These are phyloP conservation scores for Stegodyphus mimosarum DNA, from an alignment of 1,140 invertebrate genomes.

Conservation along the genomic window DNA sequence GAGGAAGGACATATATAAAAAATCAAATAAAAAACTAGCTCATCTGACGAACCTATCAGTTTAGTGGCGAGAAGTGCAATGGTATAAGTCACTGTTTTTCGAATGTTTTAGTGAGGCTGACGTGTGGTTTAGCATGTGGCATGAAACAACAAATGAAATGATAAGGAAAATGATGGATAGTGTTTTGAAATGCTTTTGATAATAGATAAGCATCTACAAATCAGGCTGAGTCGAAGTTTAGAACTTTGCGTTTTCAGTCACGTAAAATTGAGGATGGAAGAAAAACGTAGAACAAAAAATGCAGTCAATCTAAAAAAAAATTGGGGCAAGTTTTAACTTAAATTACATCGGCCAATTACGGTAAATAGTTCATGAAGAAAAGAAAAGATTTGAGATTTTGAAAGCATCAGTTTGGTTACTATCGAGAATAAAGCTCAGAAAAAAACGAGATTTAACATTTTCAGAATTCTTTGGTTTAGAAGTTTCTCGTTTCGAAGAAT, in stretches of 20 bases:
- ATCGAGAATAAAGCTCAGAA: too few species aligned
- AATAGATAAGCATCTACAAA: neutral
- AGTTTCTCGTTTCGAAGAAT: too few species aligned
- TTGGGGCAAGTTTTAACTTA: too few species aligned
- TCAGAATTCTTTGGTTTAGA: too few species aligned
- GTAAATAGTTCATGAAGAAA: too few species aligned
- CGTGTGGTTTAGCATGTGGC: too few species aligned
- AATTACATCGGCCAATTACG: too few species aligned
- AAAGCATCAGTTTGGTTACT: too few species aligned
- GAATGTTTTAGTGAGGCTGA: neutral
- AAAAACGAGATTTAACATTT: too few species aligned
- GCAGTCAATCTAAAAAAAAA: too few species aligned
- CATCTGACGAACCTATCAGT: slow-evolving; percentile 12
- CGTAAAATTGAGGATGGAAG: neutral
- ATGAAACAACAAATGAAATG: neutral
- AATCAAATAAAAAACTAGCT: slow-evolving; percentile 5
- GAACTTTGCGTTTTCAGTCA: neutral
- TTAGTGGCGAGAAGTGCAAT: neutral
- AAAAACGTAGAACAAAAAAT: neutral
- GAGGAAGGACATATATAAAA: neutral
- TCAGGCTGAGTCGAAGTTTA: too few species aligned
- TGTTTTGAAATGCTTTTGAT: neutral
- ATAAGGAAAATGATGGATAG: neutral
- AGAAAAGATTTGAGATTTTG: too few species aligned
- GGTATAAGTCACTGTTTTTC: slow-evolving; percentile 2